Evolutionary conservation across 2,888 invertebrate species (phyloP).

Genomic region (Ditula angustiorana): DNA sequence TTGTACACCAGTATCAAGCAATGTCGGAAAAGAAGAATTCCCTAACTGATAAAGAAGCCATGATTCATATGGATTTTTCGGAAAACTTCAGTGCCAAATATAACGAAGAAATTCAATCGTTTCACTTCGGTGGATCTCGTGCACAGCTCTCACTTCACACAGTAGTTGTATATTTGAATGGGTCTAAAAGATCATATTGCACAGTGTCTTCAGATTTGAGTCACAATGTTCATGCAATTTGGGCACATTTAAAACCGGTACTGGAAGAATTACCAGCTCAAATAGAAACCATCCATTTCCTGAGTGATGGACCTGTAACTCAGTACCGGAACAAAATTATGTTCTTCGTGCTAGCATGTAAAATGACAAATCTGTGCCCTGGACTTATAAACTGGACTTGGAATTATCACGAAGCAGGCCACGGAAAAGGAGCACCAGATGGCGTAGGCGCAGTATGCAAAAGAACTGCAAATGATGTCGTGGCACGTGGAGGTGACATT

Average conservation of each 20-base stretch:
- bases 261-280: background rate
- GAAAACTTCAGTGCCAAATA: slow-evolving; percentile 42
- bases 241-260: slow-evolving; percentile 11
- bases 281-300: slow-evolving; percentile 9
- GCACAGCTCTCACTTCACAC: slow-evolving; percentile 8
- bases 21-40: slow-evolving; percentile 40
- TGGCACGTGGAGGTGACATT: too few relatives aligned
- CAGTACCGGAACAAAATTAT: slow-evolving; percentile 8
- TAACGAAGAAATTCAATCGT: slow-evolving; percentile 40
- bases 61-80: slow-evolving; percentile 43
- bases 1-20: slow-evolving; percentile 41
- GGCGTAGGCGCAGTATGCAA: too few relatives aligned
- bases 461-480: too few relatives aligned
- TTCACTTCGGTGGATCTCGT: slow-evolving; percentile 40
- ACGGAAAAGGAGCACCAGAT: too few relatives aligned
- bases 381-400: too few relatives aligned
- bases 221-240: slow-evolving; percentile 10
- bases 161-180: slow-evolving; percentile 1
- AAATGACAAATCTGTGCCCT: too few relatives aligned
- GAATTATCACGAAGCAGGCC: too few relatives aligned
- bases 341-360: too few relatives aligned
- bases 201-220: slow-evolving; percentile 7
- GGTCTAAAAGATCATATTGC: background rate
- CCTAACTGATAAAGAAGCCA: slow-evolving; percentile 42
- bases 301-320: slow-evolving; percentile 3